Evolutionary conservation across 2,888 invertebrate species (phyloP).

Genomic region (Tetramorium bicarinatum): DNA sequence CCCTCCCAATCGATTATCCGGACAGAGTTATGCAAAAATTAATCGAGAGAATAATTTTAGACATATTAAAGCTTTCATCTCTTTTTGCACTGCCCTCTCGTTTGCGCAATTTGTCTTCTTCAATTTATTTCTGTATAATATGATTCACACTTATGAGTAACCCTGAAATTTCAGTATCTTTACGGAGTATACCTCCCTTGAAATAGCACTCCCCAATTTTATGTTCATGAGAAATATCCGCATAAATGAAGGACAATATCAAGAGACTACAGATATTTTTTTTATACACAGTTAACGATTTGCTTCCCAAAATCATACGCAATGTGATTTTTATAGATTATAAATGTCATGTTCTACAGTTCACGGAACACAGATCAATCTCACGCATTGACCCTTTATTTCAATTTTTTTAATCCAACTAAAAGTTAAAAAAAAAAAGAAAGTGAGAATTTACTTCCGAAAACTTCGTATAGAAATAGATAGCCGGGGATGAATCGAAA

Average conservation of each 20-base stretch:
- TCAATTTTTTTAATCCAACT: not conserved
- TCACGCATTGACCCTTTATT: not conserved
- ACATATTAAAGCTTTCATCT: not conserved
- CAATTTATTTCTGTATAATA: not conserved
- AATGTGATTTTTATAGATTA: not conserved
- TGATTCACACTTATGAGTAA: not conserved
- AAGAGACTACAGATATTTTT: conserved; percentile 57
- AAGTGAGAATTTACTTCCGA: not conserved
- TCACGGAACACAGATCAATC: no score
- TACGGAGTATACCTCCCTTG: not conserved
- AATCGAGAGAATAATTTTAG: not conserved
- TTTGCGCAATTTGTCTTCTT: not conserved
- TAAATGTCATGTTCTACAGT: not conserved
- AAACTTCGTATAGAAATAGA: not conserved
- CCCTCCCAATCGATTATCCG: not conserved
- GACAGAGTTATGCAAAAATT: not conserved
- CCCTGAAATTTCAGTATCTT: not conserved
- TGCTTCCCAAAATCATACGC: conserved; percentile 71
- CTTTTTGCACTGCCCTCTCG: not conserved
- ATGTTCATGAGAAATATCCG: not conserved
- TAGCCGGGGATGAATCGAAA: not conserved
- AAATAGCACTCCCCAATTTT: conserved; percentile 59
- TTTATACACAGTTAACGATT: conserved; percentile 74
- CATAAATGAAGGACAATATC: conserved; percentile 1
- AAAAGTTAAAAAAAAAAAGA: not conserved